A percentile compares a stretch with the other conserved stretches of the same genome.
Conservation (phyloP, 2,113 vertebrate genomes). For the Indicator indicator region DNA sequence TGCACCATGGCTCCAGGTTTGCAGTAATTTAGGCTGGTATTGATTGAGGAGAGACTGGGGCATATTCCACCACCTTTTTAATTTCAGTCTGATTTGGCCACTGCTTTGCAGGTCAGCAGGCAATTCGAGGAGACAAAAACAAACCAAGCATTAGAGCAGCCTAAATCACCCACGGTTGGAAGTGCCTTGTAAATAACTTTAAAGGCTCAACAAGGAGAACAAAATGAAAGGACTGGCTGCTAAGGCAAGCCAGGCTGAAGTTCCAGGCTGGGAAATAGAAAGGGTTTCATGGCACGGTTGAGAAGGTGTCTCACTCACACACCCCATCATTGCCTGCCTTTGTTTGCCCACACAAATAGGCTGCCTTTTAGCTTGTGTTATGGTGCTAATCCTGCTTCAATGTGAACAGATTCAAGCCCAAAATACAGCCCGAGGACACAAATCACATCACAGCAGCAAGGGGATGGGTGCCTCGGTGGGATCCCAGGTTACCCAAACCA, state of each 20-base stretch:
- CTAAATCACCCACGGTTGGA: slow-evolving; percentile 51
- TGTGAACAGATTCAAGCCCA: slow-evolving; percentile 6
- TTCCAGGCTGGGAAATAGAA: slow-evolving; percentile 25
- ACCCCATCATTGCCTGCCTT: neutral
- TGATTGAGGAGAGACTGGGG: slow-evolving; percentile 59
- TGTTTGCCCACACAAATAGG: slow-evolving; percentile 27
- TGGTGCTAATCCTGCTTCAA: neutral
- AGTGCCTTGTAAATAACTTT: slow-evolving; percentile 62
- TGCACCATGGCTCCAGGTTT: slow-evolving; percentile 58
- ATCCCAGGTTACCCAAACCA: neutral
- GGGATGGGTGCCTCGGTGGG: neutral
- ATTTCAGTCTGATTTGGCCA: slow-evolving; percentile 61
- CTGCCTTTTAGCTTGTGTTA: slow-evolving; percentile 5
- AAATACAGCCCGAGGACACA: slow-evolving; percentile 39
- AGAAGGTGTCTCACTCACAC: slow-evolving; percentile 7
- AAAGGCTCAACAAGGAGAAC: slow-evolving; percentile 41
- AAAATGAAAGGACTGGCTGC: slow-evolving; percentile 56
- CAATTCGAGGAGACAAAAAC: slow-evolving; percentile 63
- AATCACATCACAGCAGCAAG: neutral
- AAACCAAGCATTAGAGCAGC: slow-evolving; percentile 57
- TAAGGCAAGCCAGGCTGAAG: slow-evolving; percentile 33
- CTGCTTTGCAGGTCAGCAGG: slow-evolving; percentile 55
- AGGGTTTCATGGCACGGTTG: neutral
- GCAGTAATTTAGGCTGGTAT: slow-evolving; percentile 68
- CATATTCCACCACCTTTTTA: slow-evolving; percentile 68